These are phyloP conservation scores for Zaprionus inermis DNA, from an alignment of 1,140 invertebrate genomes.

Conservation along the genomic window DNA sequence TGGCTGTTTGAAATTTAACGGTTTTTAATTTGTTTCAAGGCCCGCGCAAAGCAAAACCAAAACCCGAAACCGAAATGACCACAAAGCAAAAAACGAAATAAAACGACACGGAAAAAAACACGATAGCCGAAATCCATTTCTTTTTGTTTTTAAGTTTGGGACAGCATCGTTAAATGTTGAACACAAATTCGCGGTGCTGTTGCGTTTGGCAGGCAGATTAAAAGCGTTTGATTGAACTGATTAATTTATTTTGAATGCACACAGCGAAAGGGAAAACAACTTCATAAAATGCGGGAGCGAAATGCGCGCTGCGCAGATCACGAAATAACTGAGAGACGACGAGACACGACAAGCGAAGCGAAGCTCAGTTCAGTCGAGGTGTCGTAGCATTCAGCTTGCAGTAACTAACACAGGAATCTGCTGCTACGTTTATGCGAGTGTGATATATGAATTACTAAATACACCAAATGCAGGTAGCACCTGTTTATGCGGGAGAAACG, in stretches of 20 bases:
- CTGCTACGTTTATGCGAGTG: no score
- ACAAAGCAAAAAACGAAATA: constrained; percentile 44
- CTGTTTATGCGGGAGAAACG: no score
- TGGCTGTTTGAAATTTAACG: constrained; percentile 61
- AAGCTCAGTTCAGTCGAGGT: neutral
- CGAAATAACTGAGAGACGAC: constrained; percentile 38
- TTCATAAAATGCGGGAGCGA: constrained; percentile 38
- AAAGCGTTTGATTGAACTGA: constrained; percentile 25
- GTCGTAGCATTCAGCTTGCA: constrained; percentile 29
- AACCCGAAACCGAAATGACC: constrained; percentile 51
- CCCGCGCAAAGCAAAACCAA: constrained; percentile 39
- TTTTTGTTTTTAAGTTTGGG: constrained; percentile 28
- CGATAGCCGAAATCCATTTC: constrained; percentile 37
- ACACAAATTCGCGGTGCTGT: constrained; percentile 15
- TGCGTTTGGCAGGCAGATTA: constrained; percentile 41
- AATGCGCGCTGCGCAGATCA: constrained; percentile 43
- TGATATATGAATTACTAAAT: no score
- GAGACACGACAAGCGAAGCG: constrained; percentile 8
- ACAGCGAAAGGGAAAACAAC: constrained; percentile 25
- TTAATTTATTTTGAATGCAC: constrained; percentile 33
- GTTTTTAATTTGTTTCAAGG: constrained; percentile 76
- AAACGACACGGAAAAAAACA: constrained; percentile 29
- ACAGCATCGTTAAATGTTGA: constrained; percentile 19
- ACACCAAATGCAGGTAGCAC: no score
- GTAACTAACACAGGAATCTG: neutral